Percentiles rank a stretch among this genome's conserved stretches.
These are phyloP conservation scores for Enteromius radiatus DNA, from an alignment of 2,797 vertebrate species.

Conservation along the genomic window DNA sequence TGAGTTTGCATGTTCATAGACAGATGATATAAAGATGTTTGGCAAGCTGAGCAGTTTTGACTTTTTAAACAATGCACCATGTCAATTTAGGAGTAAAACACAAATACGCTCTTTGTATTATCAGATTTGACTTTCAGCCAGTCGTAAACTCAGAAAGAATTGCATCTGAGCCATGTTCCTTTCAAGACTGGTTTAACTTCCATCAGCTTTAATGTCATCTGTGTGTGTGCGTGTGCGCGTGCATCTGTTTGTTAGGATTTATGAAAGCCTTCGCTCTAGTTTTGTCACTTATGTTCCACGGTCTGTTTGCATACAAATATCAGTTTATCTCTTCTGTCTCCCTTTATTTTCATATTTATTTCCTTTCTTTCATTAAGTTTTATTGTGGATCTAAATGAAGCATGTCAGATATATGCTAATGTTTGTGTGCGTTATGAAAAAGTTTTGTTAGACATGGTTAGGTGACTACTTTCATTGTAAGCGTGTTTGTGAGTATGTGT, in stretches of 20 bases:
- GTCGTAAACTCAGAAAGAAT: constrained; percentile 19
- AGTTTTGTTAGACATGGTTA: constrained; percentile 40
- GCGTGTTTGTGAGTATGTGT: constrained; percentile 15
- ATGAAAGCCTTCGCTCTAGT: constrained; percentile 24
- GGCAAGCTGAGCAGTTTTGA: constrained; percentile 3
- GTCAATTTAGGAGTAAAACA: constrained; percentile 12
- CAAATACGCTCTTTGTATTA: constrained; percentile 16
- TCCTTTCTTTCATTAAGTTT: constrained; percentile 36
- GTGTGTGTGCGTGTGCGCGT: background rate
- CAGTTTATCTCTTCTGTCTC: constrained; percentile 24
- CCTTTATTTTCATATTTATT: constrained; percentile 33
- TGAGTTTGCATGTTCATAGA: background rate
- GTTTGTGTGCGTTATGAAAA: constrained; percentile 28
- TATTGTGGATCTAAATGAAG: constrained; percentile 36
- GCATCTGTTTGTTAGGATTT: constrained; percentile 38
- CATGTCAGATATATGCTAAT: constrained; percentile 40
- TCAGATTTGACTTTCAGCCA: constrained; percentile 23
- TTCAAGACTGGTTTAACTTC: constrained; percentile 39
- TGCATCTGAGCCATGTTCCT: constrained; percentile 5
- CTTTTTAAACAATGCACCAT: constrained; percentile 14
- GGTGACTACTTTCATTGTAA: constrained; percentile 12
- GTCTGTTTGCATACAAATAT: constrained; percentile 43
- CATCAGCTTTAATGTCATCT: constrained; percentile 39
- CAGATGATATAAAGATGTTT: background rate
- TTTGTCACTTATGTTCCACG: constrained; percentile 24